phyloP scores from a whole-genome alignment of 2,888 invertebrate genomes.

The Maniola hyperantus region DNA sequence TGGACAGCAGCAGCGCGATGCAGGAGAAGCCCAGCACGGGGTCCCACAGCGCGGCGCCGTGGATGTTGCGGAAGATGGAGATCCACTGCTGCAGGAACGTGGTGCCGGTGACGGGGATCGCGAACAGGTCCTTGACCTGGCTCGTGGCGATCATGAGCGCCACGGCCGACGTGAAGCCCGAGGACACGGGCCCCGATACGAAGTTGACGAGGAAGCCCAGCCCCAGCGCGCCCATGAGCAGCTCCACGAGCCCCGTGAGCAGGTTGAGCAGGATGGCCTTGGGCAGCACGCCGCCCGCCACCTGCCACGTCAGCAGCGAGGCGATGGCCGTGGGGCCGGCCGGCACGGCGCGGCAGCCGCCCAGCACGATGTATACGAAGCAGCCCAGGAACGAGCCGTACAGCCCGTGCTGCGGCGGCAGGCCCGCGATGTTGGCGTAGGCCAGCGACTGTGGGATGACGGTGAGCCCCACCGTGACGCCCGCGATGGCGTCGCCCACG shows the following conservation, averaged over 20 bases:
- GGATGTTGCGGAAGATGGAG: conserved; percentile 86
- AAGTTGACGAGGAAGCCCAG: conserved; percentile 94
- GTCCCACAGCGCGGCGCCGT: conserved; percentile 86
- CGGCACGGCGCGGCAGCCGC: conserved; percentile 96
- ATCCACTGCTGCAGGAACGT: conserved; percentile 91
- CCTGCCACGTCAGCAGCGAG: conserved; percentile 92
- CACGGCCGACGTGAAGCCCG: conserved; percentile 95
- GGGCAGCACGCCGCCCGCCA: conserved; percentile 85
- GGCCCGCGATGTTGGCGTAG: conserved; percentile 90
- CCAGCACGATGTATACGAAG: conserved; percentile 94
- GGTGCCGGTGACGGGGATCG: conserved; percentile 86
- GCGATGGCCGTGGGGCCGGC: conserved; percentile 96
- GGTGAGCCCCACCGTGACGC: conserved; percentile 95
- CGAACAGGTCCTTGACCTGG: conserved; percentile 92
- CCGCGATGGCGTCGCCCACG: conserved; percentile 94
- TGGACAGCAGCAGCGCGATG: conserved; percentile 88
- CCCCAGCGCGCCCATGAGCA: conserved; percentile 91
- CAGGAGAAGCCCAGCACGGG: conserved; percentile 88
- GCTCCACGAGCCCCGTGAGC: conserved; percentile 87
- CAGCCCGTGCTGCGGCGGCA: conserved; percentile 93
- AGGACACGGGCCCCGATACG: conserved; percentile 94
- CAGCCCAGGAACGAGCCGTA: conserved; percentile 97
- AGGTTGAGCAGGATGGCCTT: conserved; percentile 91
- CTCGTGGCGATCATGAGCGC: conserved; percentile 94
- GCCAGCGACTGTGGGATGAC: conserved; percentile 96